Conservation (phyloP, 2,113 vertebrate species). For the Odontesthes bonariensis region DNA sequence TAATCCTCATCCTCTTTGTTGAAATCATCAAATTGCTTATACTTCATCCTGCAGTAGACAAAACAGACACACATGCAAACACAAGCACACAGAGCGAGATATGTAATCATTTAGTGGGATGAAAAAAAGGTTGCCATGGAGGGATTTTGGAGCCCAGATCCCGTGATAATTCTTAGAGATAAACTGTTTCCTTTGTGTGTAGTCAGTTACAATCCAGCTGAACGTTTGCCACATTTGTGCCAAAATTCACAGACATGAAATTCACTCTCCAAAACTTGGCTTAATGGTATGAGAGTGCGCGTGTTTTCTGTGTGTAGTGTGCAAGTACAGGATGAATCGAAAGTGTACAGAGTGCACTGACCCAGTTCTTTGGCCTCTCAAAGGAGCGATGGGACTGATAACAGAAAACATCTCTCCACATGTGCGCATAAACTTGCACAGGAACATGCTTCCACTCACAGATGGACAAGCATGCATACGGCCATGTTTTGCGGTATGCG, state of each 20-base stretch:
- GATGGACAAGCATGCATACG: conserved; percentile 25
- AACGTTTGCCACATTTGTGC: conserved; percentile 64
- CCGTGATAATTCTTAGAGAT: conserved; percentile 69
- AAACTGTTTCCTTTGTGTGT: conserved; percentile 75
- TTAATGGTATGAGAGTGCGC: conserved; percentile 41
- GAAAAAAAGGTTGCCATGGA: conserved; percentile 52
- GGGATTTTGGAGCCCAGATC: conserved; percentile 60
- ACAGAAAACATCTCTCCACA: conserved; percentile 29
- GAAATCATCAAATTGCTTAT: conserved; percentile 40
- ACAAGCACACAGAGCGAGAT: not conserved
- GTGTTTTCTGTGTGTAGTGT: conserved; percentile 37
- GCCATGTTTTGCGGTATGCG: conserved; percentile 18
- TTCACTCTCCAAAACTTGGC: conserved; percentile 59
- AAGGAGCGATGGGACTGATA: conserved; percentile 42
- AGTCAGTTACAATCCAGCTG: conserved; percentile 69
- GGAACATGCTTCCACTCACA: conserved; percentile 32
- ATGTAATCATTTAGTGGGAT: conserved; percentile 37
- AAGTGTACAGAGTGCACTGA: conserved; percentile 55
- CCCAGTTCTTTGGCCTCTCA: conserved; percentile 63
- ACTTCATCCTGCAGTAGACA: not conserved
- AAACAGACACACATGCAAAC: conserved; percentile 15
- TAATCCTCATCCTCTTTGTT: conserved; percentile 21
- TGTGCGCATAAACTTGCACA: conserved; percentile 32
- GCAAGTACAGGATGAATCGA: conserved; percentile 44
- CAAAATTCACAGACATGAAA: conserved; percentile 55